A percentile compares a stretch with the other conserved stretches of the same genome.
Conservation (phyloP, 1,140 invertebrate genomes). For the Dinothrombium tinctorium region DNA sequence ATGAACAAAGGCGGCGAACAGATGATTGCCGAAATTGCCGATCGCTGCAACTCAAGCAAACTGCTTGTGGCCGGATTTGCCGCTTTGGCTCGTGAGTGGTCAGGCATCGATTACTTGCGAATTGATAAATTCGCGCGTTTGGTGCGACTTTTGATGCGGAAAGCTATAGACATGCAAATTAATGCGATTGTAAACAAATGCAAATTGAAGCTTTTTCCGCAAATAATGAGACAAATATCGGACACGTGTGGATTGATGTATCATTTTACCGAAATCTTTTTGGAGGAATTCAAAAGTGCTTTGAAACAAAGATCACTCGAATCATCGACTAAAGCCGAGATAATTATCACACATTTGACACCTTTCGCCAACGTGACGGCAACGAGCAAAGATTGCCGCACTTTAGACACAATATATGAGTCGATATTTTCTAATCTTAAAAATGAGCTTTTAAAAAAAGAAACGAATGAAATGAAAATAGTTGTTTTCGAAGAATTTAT, state of each 20-base stretch:
- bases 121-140: slow-evolving; percentile 11
- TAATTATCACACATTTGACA: neutral
- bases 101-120: slow-evolving; percentile 10
- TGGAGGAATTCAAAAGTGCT: neutral
- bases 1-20: slow-evolving; percentile 12
- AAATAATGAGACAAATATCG: neutral
- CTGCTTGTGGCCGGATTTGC: slow-evolving; percentile 9
- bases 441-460: too few species aligned
- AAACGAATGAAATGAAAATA: too few species aligned
- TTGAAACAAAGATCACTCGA: neutral
- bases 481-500: too few species aligned
- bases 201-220: neutral
- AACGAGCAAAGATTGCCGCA: neutral
- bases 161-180: too few species aligned
- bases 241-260: neutral
- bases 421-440: too few species aligned
- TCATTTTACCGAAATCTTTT: neutral
- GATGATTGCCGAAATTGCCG: slow-evolving; percentile 7
- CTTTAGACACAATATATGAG: neutral
- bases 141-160: slow-evolving; percentile 2
- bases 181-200: neutral
- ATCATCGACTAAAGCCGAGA: neutral
- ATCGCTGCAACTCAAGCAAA: neutral
- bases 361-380: neutral
- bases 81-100: slow-evolving; percentile 7